Percentiles rank a stretch among this genome's conserved stretches.
These are phyloP conservation scores for Psittacula echo DNA, from an alignment of 2,797 vertebrate genomes.

Conservation along the genomic window DNA sequence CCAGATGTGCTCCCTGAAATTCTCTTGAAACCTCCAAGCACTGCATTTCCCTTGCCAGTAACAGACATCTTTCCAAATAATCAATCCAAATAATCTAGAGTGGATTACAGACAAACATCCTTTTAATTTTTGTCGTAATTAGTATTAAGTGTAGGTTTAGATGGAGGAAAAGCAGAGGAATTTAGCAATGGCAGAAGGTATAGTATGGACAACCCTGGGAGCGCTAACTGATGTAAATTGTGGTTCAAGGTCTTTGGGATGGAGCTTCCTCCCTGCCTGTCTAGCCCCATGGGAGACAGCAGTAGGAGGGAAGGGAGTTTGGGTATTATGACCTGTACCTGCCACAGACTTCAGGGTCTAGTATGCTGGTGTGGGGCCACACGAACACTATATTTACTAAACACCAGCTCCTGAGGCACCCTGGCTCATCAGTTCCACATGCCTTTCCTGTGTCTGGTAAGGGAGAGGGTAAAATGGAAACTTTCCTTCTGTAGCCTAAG, in stretches of 20 bases:
- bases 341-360: neutral
- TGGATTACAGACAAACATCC: neutral
- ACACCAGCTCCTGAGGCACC: neutral
- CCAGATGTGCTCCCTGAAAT: neutral
- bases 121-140: neutral
- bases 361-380: neutral
- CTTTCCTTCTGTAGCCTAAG: neutral
- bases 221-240: neutral
- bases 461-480: neutral
- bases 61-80: neutral
- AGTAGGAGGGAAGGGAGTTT: neutral
- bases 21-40: neutral
- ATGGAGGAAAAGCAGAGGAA: neutral
- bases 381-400: neutral
- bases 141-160: neutral
- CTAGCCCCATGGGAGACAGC: neutral
- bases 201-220: neutral
- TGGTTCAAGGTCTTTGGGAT: neutral
- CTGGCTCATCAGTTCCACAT: rapidly evolving
- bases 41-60: neutral
- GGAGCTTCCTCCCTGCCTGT: neutral
- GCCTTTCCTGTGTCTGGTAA: neutral
- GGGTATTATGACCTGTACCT: neutral
- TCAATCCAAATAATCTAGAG: neutral
- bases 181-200: neutral